Base-by-base conservation (phyloP, 2,888 invertebrate genomes). In the Zhuqinia jingwanae region DNA sequence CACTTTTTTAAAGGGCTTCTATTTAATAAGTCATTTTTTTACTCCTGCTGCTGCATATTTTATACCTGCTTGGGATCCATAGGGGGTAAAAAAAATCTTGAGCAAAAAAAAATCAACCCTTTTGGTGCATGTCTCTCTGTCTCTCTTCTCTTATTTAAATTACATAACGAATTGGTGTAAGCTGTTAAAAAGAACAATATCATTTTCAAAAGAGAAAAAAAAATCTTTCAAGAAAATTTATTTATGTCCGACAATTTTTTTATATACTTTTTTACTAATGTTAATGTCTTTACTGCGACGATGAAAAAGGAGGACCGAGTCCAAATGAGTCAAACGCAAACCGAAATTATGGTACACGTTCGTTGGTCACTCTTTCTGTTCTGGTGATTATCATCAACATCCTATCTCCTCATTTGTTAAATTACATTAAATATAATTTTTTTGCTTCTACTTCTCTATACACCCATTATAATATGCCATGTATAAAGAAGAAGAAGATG, bases 251-350 rank as follows among this genome's bases (percentile, higher is more conserved):
- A 15, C 65, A 15, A 50, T 22, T 25, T 73, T 25, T 17, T 73
- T 47, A 6, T 36, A 36, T 27, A 25, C 73, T 47, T n/a, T n/a
- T n/a, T n/a, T n/a, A n/a, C n/a, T n/a, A n/a, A n/a, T n/a, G n/a
- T 8, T 36, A 36, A 36, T 73, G 73, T 73, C 50, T 65, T 65
- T 65, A 42, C 73, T 73, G 73, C 36, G 36, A 3, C 8, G n/a
- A 45, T 70, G 70, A 47, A 50, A 73, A 53, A 76, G 60, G 36
- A 79, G 45, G 27, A 42, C 25, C 30, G 60, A 79, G 80, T 73
- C 81, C 87, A 88, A 89, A 89, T 90, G 88, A 88, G 85, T 90
- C 42, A 65, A 30, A 65, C 36, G 42, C 30, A 65, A 65, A 65
- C n/a, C 42, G 25, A 22, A 22, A 36, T 65, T 20, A 36, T n/a